Evolutionary conservation across 2,888 invertebrate species (phyloP).

Genomic region (Pristionchus exspectatus): DNA sequence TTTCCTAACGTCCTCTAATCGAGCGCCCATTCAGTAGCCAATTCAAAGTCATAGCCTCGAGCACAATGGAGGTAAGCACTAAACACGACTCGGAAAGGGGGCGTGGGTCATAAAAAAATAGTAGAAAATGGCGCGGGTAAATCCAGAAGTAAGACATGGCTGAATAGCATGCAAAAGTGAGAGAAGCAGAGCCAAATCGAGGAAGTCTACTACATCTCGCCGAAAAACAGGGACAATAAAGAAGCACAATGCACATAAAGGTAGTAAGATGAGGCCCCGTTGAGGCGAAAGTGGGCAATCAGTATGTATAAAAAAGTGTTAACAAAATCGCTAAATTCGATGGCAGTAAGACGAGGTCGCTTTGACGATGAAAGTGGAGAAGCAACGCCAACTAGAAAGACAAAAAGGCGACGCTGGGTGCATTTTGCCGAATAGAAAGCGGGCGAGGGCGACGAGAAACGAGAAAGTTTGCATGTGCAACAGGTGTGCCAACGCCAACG

Average conservation of each 20-base stretch:
- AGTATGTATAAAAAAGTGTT: no score
- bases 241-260: background rate
- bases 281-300: background rate
- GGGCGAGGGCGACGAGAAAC: background rate
- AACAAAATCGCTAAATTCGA: no score
- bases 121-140: background rate
- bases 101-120: background rate
- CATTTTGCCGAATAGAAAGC: background rate
- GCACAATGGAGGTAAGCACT: background rate
- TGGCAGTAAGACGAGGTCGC: no score
- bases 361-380: no score
- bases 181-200: background rate
- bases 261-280: background rate
- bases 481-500: background rate
- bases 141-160: no score
- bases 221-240: background rate
- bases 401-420: background rate
- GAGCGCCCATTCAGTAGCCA: background rate
- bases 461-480: background rate
- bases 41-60: background rate
- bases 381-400: no score
- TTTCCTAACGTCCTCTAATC: slow-evolving; percentile 34
- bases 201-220: background rate
- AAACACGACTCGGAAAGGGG: background rate
- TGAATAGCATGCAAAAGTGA: background rate